These are phyloP conservation scores for Pachypsylla venusta DNA, from an alignment of 1,140 invertebrate species.

Conservation along the genomic window DNA sequence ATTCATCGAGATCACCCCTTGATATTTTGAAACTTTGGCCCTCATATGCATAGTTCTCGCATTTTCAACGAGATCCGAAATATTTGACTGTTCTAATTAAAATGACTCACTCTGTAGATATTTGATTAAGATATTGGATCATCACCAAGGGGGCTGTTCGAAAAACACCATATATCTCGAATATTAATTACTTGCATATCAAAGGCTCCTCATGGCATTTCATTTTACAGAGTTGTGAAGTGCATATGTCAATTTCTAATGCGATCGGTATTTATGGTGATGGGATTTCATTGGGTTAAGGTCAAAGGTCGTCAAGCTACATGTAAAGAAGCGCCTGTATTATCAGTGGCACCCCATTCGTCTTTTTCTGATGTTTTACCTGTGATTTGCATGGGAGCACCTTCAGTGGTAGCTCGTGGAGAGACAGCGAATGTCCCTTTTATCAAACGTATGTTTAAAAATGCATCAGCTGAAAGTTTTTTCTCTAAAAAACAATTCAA, in stretches of 20 bases:
- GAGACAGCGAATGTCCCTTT: constrained; percentile 61
- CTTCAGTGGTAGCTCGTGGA: constrained; percentile 74
- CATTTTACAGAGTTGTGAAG: constrained; percentile 36
- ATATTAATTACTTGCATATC: too few relatives aligned
- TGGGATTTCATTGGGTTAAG: constrained; percentile 60
- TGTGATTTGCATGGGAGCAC: constrained; percentile 60
- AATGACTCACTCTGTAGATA: too few relatives aligned
- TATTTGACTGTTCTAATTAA: too few relatives aligned
- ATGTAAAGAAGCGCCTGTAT: constrained; percentile 58
- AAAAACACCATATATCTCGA: too few relatives aligned
- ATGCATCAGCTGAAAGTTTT: too few relatives aligned
- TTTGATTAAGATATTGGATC: too few relatives aligned
- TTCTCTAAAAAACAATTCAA: not conserved
- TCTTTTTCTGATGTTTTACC: constrained; percentile 77
- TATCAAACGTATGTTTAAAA: constrained; percentile 13
- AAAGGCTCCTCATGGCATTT: not conserved
- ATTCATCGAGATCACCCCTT: too few relatives aligned
- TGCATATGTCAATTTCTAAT: constrained; percentile 47
- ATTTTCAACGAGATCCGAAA: too few relatives aligned
- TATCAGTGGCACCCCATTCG: constrained; percentile 80
- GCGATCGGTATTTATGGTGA: constrained; percentile 56
- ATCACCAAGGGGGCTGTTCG: too few relatives aligned
- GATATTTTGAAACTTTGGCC: too few relatives aligned
- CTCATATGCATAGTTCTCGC: too few relatives aligned
- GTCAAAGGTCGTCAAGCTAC: constrained; percentile 48